Conservation (phyloP, 2,888 invertebrate genomes). For the Ypsolopha sequella region DNA sequence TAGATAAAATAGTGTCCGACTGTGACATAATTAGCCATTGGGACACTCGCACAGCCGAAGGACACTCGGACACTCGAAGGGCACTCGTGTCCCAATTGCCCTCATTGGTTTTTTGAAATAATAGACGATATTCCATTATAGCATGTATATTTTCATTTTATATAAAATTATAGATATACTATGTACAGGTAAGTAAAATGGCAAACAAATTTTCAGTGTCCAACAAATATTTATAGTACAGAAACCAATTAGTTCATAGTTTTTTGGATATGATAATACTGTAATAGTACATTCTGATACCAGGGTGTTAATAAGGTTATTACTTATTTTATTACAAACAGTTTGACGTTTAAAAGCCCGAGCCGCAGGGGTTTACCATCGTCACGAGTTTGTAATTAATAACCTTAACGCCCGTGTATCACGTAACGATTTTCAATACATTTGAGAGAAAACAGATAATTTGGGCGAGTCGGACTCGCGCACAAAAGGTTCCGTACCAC, state of each 20-base stretch:
- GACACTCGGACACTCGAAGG: too few species aligned
- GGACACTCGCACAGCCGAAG: too few species aligned
- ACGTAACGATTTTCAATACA: not conserved
- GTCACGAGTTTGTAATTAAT: not conserved
- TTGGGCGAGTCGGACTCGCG: too few species aligned
- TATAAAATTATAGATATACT: constrained; percentile 65
- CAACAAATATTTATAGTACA: not conserved
- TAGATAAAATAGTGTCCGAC: too few species aligned
- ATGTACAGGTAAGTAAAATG: constrained; percentile 58
- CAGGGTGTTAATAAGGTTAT: too few species aligned
- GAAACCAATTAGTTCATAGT: not conserved
- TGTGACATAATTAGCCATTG: too few species aligned
- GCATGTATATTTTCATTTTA: constrained; percentile 61
- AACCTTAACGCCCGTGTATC: too few species aligned
- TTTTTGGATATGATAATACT: constrained; percentile 3
- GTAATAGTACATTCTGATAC: not conserved
- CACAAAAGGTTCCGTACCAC: too few species aligned
- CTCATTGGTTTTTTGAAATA: too few species aligned
- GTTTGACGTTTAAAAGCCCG: not conserved
- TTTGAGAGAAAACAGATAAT: not conserved
- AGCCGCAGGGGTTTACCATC: not conserved
- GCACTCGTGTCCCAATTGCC: too few species aligned
- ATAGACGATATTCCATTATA: constrained; percentile 17
- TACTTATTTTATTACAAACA: not conserved
- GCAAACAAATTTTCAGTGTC: constrained; percentile 4